Base-by-base conservation (phyloP, 1,140 invertebrate genomes). In the Asbolus verrucosus region DNA sequence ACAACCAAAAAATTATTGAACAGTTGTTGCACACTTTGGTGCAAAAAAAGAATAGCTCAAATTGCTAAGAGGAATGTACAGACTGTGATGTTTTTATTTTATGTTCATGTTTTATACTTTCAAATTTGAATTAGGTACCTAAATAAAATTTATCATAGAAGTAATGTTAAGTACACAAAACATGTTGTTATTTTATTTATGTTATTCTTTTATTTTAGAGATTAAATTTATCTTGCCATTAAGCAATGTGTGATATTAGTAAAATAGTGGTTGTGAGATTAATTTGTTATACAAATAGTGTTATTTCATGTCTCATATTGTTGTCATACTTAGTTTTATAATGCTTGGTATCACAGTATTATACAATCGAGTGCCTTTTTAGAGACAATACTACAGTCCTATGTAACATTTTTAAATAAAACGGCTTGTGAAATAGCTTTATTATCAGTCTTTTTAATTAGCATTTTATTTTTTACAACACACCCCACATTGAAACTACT, bases 1-100 rank as follows among this genome's bases (percentile, higher is more conserved):
- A 74, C 30, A 79, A 73, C 63, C 73, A 79, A 43, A 76, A 75
- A 50, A 41, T 76, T 6, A 73, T 78, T 59, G 73, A 75, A 66
- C 71, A 77, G 68, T 54, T 77, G 61, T 43, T 76, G 38, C 60
- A 65, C 21, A 50, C 50, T 11, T 19, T 77, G 11, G 62, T 60
- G 15, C 31, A 69, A 18, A 70, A 67, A 19, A 69, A 70, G 24
- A 68, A 67, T 66, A 69, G 54, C 69, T 21, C 66, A 39, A 69
- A 67, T 67, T 68, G 50, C 50, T 68, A 36, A 66, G n/a, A 19
- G 15, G 50, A 63, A 54, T 54, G 33, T 39, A 60, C 33, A 62
- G 43, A 6, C 69, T 70, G 69, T 70, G 69, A 70, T 70, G 13
- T 41, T 50, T 50, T 59, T 59, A 59, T 36, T 2, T 2, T 36